A percentile compares a stretch with the other conserved stretches of the same genome.
These are phyloP conservation scores for Pangasius mekongensis DNA, from an alignment of 2,797 vertebrate species.

Conservation along the genomic window DNA sequence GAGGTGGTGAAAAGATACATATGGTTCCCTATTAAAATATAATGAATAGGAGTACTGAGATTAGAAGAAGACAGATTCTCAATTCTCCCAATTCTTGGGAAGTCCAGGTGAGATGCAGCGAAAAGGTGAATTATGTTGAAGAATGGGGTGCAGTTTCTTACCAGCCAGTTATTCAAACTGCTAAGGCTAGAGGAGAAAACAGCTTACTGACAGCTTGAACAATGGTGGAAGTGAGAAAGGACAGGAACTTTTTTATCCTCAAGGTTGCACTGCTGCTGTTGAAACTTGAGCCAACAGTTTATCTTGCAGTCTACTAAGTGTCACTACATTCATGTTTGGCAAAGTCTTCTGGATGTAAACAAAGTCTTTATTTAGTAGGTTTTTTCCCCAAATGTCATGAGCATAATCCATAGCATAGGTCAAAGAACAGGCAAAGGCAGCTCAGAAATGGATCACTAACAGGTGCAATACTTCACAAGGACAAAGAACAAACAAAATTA, in stretches of 20 bases:
- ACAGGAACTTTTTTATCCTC: neutral
- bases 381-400: neutral
- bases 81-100: neutral
- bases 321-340: neutral
- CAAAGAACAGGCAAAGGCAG: neutral
- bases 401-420: neutral
- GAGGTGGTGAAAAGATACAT: neutral
- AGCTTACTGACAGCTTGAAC: neutral
- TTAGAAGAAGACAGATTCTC: neutral
- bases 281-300: neutral
- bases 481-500: neutral
- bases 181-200: neutral
- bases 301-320: neutral
- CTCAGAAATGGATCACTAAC: neutral
- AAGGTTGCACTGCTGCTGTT: neutral
- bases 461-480: conserved; percentile 1
- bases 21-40: neutral
- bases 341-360: conserved; percentile 5
- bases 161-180: neutral
- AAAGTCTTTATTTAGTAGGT: neutral
- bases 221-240: neutral
- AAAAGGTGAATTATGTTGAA: neutral
- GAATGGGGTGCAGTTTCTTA: neutral
- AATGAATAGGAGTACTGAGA: neutral
- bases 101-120: neutral